Evolutionary conservation across 2,113 vertebrate genomes (phyloP).

Genomic region (Columba janthina): DNA sequence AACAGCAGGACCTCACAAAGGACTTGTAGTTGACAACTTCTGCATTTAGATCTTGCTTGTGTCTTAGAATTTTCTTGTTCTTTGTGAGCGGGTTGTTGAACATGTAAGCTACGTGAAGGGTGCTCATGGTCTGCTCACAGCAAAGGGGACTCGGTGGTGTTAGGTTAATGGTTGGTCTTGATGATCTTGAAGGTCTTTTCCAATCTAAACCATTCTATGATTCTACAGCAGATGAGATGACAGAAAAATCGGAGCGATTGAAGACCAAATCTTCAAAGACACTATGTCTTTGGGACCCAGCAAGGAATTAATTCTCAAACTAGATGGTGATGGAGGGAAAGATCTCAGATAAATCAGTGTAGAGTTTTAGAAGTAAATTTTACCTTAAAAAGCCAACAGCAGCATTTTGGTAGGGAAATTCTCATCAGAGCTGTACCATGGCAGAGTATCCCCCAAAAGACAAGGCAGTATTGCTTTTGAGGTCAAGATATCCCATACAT

Average conservation of each 20-base stretch:
- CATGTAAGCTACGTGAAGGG: rapidly evolving
- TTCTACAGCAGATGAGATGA: neutral
- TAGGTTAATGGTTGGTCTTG: no score
- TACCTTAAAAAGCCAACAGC: neutral
- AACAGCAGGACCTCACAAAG: neutral
- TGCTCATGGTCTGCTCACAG: rapidly evolving
- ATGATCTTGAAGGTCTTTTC: no score
- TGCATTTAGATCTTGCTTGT: neutral
- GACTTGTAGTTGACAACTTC: neutral
- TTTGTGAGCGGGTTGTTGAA: neutral
- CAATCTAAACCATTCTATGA: no score
- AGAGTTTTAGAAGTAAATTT: neutral
- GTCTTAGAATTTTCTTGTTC: neutral
- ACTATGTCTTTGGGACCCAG: neutral
- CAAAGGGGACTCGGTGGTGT: no score
- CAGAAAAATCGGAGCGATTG: neutral
- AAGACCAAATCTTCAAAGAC: neutral
- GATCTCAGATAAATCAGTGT: neutral
- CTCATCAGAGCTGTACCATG: neutral
- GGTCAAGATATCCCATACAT: rapidly evolving
- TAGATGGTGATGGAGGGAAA: neutral
- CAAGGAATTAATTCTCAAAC: neutral
- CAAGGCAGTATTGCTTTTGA: neutral
- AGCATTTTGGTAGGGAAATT: neutral
- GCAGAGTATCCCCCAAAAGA: rapidly evolving